Conservation (phyloP, 2,113 vertebrate species). For the Gorsachius goisagi region DNA sequence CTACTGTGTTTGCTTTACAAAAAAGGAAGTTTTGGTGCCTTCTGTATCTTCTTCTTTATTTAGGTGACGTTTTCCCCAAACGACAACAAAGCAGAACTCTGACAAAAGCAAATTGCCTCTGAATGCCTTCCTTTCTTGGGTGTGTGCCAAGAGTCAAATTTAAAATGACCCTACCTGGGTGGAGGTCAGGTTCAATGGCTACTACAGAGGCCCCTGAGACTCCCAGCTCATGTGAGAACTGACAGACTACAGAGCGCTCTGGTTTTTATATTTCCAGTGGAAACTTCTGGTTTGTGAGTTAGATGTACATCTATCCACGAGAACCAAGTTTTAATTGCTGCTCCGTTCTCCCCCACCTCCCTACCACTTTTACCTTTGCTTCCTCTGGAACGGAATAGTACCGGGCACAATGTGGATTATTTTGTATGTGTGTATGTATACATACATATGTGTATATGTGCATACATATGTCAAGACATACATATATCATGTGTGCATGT, state of each 20-base stretch:
- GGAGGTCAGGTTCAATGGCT: constrained; percentile 41
- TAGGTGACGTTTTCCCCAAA: background rate
- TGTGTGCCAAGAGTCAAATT: constrained; percentile 11
- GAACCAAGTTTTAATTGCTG: background rate
- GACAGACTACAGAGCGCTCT: constrained; percentile 34
- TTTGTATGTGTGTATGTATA: background rate
- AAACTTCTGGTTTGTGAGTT: constrained; percentile 19
- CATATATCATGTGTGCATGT: background rate
- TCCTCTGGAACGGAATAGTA: background rate
- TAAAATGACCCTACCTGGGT: constrained; percentile 34
- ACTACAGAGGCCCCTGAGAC: background rate
- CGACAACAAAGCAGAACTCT: background rate
- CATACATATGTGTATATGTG: background rate
- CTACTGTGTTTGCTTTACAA: background rate
- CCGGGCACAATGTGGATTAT: background rate
- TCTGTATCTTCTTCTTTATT: background rate
- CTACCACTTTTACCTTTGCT: background rate
- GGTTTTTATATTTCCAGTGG: background rate
- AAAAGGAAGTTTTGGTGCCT: background rate
- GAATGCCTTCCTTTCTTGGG: background rate
- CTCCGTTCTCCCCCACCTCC: background rate
- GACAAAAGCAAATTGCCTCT: background rate
- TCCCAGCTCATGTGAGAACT: constrained; percentile 40
- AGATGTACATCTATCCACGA: background rate
- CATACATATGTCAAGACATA: background rate